Percentiles rank a stretch among this genome's conserved stretches.
Conservation (phyloP, 2,888 invertebrate species). For the Galerucella pusilla region DNA sequence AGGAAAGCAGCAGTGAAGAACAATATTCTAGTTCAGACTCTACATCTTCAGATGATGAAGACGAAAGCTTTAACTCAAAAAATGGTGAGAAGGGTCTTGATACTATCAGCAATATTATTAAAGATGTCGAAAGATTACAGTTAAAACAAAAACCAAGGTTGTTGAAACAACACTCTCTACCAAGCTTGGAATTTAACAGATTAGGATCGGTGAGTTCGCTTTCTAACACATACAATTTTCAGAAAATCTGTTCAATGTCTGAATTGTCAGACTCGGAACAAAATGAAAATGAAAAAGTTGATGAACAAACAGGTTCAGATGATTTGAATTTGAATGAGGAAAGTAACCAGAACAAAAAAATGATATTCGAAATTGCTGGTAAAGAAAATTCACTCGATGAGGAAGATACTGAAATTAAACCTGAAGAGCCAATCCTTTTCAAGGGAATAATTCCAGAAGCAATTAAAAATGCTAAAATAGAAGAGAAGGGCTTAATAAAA, state of each 20-base stretch:
- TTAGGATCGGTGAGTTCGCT: conserved; percentile 44
- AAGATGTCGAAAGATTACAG: conserved; percentile 64
- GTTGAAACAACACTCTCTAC: conserved; percentile 54
- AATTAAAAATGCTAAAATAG: conserved; percentile 47
- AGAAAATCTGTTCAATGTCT: background rate
- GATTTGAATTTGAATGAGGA: background rate
- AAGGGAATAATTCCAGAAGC: conserved; percentile 51
- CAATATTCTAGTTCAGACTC: conserved; percentile 47
- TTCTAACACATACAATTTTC: conserved; percentile 24
- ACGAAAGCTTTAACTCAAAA: conserved; percentile 58
- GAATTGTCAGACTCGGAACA: conserved; percentile 1
- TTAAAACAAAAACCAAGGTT: conserved; percentile 44
- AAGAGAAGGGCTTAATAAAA: conserved; percentile 55
- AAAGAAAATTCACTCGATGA: conserved; percentile 6
- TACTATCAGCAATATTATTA: conserved; percentile 71
- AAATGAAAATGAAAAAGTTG: conserved; percentile 7
- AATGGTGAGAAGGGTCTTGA: conserved; percentile 62
- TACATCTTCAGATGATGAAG: conserved; percentile 54
- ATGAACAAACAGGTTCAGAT: background rate
- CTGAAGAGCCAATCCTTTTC: conserved; percentile 18
- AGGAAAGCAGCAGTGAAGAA: conserved; percentile 44
- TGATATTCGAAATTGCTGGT: conserved; percentile 16
- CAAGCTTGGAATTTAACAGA: conserved; percentile 47
- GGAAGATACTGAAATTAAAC: conserved; percentile 7
- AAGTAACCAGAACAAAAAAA: background rate